These are phyloP conservation scores for Sycophaga agraensis DNA, from an alignment of 1,140 invertebrate species.

Conservation along the genomic window DNA sequence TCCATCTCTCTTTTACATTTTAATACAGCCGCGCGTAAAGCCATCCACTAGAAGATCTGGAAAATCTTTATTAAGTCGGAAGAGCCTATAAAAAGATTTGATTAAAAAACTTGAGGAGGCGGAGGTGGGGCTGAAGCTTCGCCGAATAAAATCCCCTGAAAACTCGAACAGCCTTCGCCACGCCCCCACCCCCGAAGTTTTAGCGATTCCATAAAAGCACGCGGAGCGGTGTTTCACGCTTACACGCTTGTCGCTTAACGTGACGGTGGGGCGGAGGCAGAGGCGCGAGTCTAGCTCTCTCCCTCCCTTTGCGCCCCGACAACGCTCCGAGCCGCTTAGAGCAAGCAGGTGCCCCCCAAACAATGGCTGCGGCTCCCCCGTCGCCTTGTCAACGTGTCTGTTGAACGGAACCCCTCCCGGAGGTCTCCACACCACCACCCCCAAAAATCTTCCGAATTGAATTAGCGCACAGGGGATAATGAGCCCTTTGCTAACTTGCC, in stretches of 20 bases:
- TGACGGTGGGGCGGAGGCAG: not conserved
- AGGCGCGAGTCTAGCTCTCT: no score
- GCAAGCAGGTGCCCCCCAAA: not conserved
- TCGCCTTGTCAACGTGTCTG: no score
- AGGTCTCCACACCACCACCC: no score
- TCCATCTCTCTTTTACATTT: not conserved
- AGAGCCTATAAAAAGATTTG: slow-evolving; percentile 21
- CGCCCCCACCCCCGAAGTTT: no score
- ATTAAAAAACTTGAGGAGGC: slow-evolving; percentile 22
- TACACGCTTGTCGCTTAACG: slow-evolving; percentile 12
- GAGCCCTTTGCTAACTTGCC: no score
- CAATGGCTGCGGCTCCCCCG: no score
- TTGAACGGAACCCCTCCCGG: no score
- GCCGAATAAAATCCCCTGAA: slow-evolving; percentile 11
- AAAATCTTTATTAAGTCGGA: slow-evolving; percentile 20
- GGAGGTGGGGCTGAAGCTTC: no score
- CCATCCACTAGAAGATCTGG: not conserved
- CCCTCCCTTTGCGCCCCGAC: no score
- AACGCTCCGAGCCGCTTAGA: not conserved
- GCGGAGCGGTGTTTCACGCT: slow-evolving; percentile 1
- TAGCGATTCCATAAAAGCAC: slow-evolving; percentile 28
- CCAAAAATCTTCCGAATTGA: no score
- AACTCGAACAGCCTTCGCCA: slow-evolving; percentile 22
- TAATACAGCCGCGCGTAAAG: not conserved
- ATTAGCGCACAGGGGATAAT: no score